phyloP scores from a whole-genome alignment of 1,140 invertebrate species.

The Lamellibrachia luymesi region DNA sequence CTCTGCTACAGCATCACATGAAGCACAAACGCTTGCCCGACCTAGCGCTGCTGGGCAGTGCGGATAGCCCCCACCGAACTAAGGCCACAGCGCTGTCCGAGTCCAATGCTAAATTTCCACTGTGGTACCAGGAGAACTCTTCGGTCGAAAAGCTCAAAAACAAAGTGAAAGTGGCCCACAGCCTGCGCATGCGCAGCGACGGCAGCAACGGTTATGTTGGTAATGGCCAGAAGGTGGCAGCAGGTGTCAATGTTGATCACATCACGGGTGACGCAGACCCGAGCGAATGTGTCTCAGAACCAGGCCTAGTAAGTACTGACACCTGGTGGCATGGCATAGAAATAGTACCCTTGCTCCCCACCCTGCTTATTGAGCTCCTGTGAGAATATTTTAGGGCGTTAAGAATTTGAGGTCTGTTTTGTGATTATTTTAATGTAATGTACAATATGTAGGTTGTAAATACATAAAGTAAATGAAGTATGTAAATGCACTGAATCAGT shows the following conservation, averaged over 20 bases:
- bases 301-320: not conserved
- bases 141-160: not conserved
- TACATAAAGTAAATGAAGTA: not conserved
- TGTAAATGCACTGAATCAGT: not conserved
- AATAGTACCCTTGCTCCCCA: not conserved
- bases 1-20: not conserved
- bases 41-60: not conserved
- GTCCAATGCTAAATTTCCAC: not conserved
- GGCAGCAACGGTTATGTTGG: not conserved
- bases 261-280: not conserved
- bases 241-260: not conserved
- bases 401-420: not conserved
- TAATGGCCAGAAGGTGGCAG: not conserved
- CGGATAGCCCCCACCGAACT: not conserved
- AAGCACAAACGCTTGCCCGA: not conserved
- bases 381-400: not conserved
- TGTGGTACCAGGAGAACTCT: not conserved
- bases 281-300: not conserved
- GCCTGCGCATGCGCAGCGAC: not conserved
- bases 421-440: not conserved
- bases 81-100: not conserved
- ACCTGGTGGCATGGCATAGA: not conserved
- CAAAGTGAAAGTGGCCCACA: not conserved
- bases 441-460: not conserved
- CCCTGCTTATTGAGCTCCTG: not conserved